Evolutionary conservation across 1,140 invertebrate species (phyloP).

Genomic region (Cheumatopsyche charites): DNA sequence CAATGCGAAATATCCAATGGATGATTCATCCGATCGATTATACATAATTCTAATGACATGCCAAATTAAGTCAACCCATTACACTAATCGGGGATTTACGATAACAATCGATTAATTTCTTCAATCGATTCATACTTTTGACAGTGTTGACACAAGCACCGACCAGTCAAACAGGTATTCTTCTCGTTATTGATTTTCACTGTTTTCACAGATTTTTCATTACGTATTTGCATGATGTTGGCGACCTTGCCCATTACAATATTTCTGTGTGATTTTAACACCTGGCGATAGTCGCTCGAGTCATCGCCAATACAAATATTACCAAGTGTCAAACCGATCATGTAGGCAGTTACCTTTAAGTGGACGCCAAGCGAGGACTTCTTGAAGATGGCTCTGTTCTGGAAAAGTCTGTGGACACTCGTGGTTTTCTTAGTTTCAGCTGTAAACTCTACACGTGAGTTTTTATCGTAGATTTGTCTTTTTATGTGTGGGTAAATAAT

Average conservation of each 20-base stretch:
- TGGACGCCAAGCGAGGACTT: not conserved
- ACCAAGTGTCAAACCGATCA: not conserved
- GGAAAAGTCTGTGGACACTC: not conserved
- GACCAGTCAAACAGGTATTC: conserved; percentile 1
- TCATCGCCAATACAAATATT: not conserved
- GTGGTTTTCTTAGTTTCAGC: not conserved
- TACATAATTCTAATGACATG: too few species aligned
- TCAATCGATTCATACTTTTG: too few species aligned
- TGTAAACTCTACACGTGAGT: not conserved
- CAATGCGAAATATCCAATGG: too few species aligned
- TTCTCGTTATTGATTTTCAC: not conserved
- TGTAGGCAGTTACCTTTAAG: not conserved
- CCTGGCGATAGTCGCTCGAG: not conserved
- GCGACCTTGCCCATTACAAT: not conserved
- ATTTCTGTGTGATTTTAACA: conserved; percentile 3
- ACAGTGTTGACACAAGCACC: not conserved
- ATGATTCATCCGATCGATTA: too few species aligned
- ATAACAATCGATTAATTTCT: too few species aligned
- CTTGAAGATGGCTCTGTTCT: not conserved
- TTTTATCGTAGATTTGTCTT: not conserved
- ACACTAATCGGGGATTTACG: too few species aligned
- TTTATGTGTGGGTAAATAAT: too few species aligned
- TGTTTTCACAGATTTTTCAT: not conserved
- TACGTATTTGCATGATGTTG: not conserved
- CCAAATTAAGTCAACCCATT: too few species aligned